Percentiles rank a stretch among this genome's conserved stretches.
Evolutionary conservation across 1,140 invertebrate genomes (phyloP).

Genomic region (Heliconius himera): DNA sequence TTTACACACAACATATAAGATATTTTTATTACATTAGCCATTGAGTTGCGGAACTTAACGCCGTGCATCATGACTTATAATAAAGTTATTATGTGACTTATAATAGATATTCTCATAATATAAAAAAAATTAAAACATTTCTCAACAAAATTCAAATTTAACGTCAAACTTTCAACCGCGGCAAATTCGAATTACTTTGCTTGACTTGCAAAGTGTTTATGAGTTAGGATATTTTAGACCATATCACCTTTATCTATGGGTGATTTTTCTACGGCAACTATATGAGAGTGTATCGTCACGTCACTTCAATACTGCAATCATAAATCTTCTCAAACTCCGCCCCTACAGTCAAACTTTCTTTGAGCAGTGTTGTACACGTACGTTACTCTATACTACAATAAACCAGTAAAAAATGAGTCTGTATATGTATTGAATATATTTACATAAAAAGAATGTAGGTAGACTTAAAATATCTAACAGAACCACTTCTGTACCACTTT

Average conservation of each 20-base stretch:
- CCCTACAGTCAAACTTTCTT: constrained; percentile 37
- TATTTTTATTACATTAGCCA: background rate
- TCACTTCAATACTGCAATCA: constrained; percentile 51
- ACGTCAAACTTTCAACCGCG: background rate
- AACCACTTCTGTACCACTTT: no score
- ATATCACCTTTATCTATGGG: background rate
- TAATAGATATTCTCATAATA: no score
- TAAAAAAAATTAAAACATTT: background rate
- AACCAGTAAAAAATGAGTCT: no score
- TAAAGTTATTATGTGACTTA: no score
- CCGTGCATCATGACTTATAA: background rate
- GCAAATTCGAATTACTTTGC: background rate
- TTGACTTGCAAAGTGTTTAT: background rate
- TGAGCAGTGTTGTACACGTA: constrained; percentile 33
- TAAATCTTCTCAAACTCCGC: constrained; percentile 53
- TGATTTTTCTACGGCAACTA: background rate
- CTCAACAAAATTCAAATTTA: background rate
- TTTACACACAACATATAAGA: no score
- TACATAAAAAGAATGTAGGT: no score
- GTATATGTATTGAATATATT: no score
- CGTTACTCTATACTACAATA: background rate
- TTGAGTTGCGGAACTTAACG: background rate
- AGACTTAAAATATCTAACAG: no score
- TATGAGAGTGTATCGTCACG: constrained; percentile 29
- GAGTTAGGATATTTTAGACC: background rate